phyloP scores from a whole-genome alignment of 2,888 invertebrate genomes.

The Nomada hirtipes region DNA sequence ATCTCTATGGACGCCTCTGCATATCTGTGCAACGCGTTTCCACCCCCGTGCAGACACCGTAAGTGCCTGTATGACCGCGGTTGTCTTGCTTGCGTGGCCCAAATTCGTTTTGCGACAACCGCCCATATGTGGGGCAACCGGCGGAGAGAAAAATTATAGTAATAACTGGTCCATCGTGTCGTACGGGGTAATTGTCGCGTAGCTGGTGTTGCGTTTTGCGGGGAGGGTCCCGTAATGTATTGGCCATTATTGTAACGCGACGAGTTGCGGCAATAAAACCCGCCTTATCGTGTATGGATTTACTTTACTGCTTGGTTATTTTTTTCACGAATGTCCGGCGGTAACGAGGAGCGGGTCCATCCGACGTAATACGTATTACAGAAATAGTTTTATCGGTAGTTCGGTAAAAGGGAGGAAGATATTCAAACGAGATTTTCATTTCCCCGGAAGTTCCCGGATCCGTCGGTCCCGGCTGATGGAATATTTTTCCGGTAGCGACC shows the following conservation, averaged over 20 bases:
- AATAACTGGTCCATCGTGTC: conserved; percentile 56
- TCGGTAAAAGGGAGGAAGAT: neutral
- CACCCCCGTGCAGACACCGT: conserved; percentile 45
- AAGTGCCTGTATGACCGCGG: conserved; percentile 66
- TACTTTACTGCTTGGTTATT: neutral
- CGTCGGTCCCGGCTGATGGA: conserved; percentile 18
- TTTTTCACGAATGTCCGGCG: neutral
- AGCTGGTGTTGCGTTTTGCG: conserved; percentile 44
- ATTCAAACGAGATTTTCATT: conserved; percentile 27
- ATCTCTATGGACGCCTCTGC: conserved; percentile 65
- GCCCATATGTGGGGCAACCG: conserved; percentile 31
- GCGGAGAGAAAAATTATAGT: conserved; percentile 60
- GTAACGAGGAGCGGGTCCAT: conserved; percentile 7
- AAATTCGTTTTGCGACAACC: conserved; percentile 49
- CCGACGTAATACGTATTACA: neutral
- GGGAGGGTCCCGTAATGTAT: conserved; percentile 44
- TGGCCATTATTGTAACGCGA: conserved; percentile 57
- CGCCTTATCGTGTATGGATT: conserved; percentile 6
- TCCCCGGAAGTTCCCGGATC: conserved; percentile 12
- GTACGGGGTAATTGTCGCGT: conserved; percentile 55
- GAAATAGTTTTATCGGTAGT: neutral
- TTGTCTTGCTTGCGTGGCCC: conserved; percentile 59
- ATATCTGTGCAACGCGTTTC: conserved; percentile 50
- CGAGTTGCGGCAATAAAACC: conserved; percentile 47
- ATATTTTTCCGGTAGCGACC: conserved; percentile 58